phyloP scores from a whole-genome alignment of 2,888 invertebrate genomes.

The Ochropleura plecta region DNA sequence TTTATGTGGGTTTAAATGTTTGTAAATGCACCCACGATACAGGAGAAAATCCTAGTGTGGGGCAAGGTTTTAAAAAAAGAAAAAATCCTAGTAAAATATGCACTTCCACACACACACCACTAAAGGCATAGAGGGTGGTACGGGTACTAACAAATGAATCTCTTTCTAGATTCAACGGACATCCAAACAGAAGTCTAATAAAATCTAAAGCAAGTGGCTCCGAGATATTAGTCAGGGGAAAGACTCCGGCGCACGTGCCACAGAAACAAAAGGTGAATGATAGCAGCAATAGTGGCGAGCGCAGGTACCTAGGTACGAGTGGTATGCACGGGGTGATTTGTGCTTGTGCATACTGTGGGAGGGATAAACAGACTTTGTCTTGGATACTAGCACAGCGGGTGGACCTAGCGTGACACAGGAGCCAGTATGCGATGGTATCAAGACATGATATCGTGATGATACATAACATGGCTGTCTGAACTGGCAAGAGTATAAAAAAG shows the following conservation, averaged over 20 bases:
- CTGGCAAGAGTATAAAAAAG: too few relatives aligned
- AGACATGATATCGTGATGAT: not conserved
- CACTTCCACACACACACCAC: not conserved
- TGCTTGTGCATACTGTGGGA: not conserved
- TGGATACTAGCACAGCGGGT: constrained; percentile 14
- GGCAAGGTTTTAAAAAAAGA: too few relatives aligned
- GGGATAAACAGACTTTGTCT: constrained; percentile 8
- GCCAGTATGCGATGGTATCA: constrained; percentile 10
- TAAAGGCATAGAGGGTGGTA: constrained; percentile 25
- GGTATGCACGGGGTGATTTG: constrained; percentile 40
- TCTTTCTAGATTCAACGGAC: constrained; percentile 35
- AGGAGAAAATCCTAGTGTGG: too few relatives aligned
- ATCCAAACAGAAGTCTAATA: constrained; percentile 40
- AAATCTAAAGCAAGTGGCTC: constrained; percentile 47
- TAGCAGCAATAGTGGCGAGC: constrained; percentile 55
- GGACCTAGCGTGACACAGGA: constrained; percentile 5
- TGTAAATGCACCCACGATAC: too few relatives aligned
- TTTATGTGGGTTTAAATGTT: too few relatives aligned
- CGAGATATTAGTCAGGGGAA: constrained; percentile 50
- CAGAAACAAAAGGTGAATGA: constrained; percentile 67
- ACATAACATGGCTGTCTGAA: too few relatives aligned
- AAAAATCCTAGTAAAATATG: not conserved
- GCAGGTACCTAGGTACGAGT: constrained; percentile 35
- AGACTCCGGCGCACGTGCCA: constrained; percentile 59
- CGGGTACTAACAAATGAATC: constrained; percentile 37